Evolutionary conservation across 2,797 vertebrate genomes (phyloP).

Genomic region (Sebastolobus altivelis): DNA sequence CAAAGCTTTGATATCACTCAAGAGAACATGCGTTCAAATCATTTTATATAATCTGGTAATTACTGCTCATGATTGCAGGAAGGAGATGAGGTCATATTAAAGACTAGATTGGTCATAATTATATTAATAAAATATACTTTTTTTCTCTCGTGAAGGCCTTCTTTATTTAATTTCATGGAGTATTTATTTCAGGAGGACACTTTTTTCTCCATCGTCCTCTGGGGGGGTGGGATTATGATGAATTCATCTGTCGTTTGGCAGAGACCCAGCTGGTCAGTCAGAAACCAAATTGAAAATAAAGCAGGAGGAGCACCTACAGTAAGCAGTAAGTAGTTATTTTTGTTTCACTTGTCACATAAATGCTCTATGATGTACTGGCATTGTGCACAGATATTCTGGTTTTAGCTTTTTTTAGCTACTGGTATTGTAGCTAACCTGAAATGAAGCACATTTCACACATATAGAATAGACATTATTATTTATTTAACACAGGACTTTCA

Average conservation of each 20-base stretch:
- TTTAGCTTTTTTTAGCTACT: neutral
- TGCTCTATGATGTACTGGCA: neutral
- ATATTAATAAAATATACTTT: neutral
- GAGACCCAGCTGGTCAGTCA: neutral
- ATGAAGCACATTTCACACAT: neutral
- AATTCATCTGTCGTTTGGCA: neutral
- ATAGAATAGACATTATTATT: too few relatives aligned
- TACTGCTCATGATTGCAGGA: neutral
- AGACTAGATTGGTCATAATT: neutral
- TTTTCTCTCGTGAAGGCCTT: neutral
- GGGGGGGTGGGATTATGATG: neutral
- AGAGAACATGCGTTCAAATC: neutral
- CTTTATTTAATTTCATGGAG: too few relatives aligned
- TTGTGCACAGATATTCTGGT: neutral
- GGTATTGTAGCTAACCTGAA: neutral
- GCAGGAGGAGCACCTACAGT: neutral
- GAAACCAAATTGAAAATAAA: neutral
- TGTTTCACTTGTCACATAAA: neutral
- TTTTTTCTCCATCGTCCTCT: neutral
- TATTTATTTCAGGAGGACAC: neutral
- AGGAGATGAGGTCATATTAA: neutral
- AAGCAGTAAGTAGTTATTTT: too few relatives aligned
- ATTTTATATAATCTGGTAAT: neutral
- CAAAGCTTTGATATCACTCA: neutral
- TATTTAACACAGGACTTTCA: too few relatives aligned